Conservation (phyloP, 2,113 vertebrate species). For the Kryptolebias marmoratus region DNA sequence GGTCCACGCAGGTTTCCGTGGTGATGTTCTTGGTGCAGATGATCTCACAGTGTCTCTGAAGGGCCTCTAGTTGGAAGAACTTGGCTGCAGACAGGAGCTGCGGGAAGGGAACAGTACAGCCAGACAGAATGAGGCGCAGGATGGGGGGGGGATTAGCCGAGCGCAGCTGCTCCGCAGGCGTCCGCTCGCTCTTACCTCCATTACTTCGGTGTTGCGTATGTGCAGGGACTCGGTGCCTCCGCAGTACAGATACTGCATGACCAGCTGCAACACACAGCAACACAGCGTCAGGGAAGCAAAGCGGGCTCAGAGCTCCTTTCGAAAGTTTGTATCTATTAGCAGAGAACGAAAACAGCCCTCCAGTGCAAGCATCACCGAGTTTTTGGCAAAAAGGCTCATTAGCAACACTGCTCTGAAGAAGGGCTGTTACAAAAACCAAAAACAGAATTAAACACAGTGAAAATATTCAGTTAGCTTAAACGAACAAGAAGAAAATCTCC, state of each 20-base stretch:
- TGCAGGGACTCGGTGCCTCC: slow-evolving; percentile 80
- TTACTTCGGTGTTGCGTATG: slow-evolving; percentile 83
- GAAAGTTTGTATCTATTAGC: no score
- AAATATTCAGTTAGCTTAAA: no score
- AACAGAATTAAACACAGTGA: no score
- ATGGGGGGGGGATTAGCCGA: slow-evolving; percentile 13
- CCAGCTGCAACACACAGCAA: slow-evolving; percentile 72
- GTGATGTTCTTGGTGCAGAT: slow-evolving; percentile 86
- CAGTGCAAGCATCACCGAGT: no score
- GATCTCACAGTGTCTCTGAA: slow-evolving; percentile 86
- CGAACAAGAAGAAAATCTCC: no score
- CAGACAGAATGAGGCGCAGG: slow-evolving; percentile 32
- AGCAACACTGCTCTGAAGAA: no score
- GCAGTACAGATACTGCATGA: slow-evolving; percentile 85
- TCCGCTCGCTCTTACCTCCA: slow-evolving; percentile 77
- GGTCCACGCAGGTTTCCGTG: slow-evolving; percentile 80
- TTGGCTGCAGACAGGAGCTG: slow-evolving; percentile 85
- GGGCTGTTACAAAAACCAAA: no score
- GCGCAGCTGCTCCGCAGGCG: slow-evolving; percentile 10
- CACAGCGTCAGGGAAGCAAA: no score
- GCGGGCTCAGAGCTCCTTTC: no score
- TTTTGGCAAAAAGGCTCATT: no score
- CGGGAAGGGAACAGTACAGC: slow-evolving; percentile 28
- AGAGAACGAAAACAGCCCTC: no score
- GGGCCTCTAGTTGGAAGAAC: slow-evolving; percentile 83